phyloP scores from a whole-genome alignment of 2,888 invertebrate species.

The Yponomeuta sedellus region DNA sequence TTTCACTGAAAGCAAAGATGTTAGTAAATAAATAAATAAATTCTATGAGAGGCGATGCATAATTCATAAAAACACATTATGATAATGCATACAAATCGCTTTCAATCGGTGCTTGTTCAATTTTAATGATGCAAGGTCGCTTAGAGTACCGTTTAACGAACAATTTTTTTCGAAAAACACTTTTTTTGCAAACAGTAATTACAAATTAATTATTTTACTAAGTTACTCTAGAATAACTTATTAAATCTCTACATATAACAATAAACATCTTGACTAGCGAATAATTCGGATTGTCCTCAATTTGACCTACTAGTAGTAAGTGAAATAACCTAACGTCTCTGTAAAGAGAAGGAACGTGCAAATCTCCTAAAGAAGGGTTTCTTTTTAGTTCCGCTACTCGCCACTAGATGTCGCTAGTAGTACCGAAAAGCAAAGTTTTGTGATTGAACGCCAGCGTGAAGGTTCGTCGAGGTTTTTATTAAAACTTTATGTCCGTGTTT shows the following conservation, averaged over 20 bases:
- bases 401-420: slow-evolving; percentile 53
- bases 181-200: background rate
- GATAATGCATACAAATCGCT: slow-evolving; percentile 9
- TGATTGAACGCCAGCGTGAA: background rate
- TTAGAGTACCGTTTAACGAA: slow-evolving; percentile 35
- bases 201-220: background rate
- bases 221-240: background rate
- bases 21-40: background rate
- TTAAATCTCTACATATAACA: too few species aligned
- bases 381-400: slow-evolving; percentile 51
- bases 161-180: background rate
- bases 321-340: background rate
- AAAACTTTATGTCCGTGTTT: background rate
- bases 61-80: slow-evolving; percentile 10
- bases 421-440: slow-evolving; percentile 18
- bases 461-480: background rate
- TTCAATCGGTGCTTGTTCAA: slow-evolving; percentile 9
- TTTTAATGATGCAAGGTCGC: slow-evolving; percentile 71
- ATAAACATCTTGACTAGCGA: too few species aligned
- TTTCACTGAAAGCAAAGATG: background rate
- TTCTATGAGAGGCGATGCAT: background rate
- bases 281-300: too few species aligned
- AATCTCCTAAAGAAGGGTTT: too few species aligned
- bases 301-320: too few species aligned
- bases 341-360: background rate